Conservation (phyloP, 2,888 invertebrate genomes). For the Orthosia incerta region DNA sequence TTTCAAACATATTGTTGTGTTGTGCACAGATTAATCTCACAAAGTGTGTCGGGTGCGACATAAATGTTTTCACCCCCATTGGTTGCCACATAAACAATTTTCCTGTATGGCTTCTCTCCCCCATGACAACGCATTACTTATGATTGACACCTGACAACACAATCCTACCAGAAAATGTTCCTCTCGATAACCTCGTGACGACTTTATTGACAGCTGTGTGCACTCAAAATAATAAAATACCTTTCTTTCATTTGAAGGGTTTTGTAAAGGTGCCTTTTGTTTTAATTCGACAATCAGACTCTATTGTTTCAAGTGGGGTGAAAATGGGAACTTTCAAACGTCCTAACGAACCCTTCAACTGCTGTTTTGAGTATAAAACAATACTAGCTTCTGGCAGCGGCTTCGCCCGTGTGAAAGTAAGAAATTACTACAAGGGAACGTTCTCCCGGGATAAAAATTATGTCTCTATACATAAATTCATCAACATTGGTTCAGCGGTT, state of each 20-base stretch:
- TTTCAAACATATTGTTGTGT: constrained; percentile 22
- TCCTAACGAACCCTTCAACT: background rate
- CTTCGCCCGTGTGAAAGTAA: too few relatives aligned
- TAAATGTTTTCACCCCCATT: constrained; percentile 82
- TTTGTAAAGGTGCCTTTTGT: background rate
- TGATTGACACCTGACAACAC: constrained; percentile 70
- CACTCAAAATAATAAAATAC: background rate
- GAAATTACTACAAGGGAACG: too few relatives aligned
- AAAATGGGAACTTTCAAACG: background rate
- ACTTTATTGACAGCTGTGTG: background rate
- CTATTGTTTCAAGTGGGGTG: background rate
- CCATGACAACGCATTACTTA: constrained; percentile 72
- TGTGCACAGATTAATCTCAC: constrained; percentile 34
- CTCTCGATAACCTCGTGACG: background rate
- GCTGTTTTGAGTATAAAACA: background rate
- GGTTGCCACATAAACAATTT: constrained; percentile 77
- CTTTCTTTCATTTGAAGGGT: background rate
- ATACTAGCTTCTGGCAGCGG: too few relatives aligned
- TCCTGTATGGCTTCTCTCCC: constrained; percentile 63
- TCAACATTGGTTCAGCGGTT: too few relatives aligned
- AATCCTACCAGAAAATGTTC: constrained; percentile 14
- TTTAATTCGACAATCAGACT: background rate
- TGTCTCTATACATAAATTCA: too few relatives aligned
- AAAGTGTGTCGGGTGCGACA: constrained; percentile 55
- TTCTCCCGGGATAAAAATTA: too few relatives aligned